Percentiles rank a stretch among this genome's conserved stretches.
phyloP scores from a whole-genome alignment of 2,888 invertebrate species.

The Mesorhabditis sp. region DNA sequence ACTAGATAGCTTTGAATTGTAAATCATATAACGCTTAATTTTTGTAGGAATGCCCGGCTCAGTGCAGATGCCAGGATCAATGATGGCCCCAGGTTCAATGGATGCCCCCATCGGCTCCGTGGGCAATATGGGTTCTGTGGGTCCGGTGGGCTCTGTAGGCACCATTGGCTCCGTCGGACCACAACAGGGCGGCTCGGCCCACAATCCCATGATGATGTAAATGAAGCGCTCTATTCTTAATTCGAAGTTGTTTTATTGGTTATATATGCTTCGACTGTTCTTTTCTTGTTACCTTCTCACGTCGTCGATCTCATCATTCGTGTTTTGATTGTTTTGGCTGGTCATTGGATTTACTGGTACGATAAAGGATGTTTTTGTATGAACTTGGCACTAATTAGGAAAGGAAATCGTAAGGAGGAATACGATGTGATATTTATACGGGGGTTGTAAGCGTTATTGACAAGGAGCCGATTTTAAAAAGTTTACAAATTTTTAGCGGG shows the following conservation, averaged over 20 bases:
- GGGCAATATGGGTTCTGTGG: constrained; percentile 4
- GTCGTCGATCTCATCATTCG: not conserved
- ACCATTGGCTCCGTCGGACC: not conserved
- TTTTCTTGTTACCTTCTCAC: not conserved
- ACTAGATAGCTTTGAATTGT: not conserved
- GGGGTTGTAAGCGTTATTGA: not conserved
- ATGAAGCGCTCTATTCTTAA: not conserved
- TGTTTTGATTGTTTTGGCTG: not conserved
- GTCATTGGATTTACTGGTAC: too few relatives aligned
- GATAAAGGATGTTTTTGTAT: too few relatives aligned
- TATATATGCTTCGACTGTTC: not conserved
- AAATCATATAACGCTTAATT: not conserved
- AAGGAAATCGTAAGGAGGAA: too few relatives aligned
- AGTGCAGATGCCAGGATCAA: not conserved
- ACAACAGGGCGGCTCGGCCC: not conserved
- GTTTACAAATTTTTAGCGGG: too few relatives aligned
- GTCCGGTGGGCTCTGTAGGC: not conserved
- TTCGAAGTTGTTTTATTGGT: not conserved
- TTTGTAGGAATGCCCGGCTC: constrained; percentile 2
- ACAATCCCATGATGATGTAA: not conserved
- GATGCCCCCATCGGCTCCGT: not conserved
- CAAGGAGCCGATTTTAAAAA: not conserved
- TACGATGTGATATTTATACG: too few relatives aligned
- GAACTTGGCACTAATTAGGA: too few relatives aligned
- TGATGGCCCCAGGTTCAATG: not conserved